Percentiles rank a stretch among this genome's conserved stretches.
These are phyloP conservation scores for Tachycineta bicolor DNA, from an alignment of 2,113 vertebrate species.

Conservation along the genomic window DNA sequence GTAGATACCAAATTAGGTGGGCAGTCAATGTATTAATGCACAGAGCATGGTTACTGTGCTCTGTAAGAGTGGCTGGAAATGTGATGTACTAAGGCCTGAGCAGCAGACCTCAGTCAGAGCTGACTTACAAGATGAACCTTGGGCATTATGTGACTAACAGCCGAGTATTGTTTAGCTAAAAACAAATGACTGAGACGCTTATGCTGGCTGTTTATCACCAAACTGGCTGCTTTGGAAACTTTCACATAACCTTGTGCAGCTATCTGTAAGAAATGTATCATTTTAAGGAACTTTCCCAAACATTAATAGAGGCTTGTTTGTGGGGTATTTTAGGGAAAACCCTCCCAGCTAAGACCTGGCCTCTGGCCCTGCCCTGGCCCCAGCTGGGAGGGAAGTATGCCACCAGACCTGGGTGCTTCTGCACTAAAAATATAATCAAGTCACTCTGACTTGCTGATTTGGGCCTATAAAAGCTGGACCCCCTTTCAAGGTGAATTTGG, in stretches of 20 bases:
- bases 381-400: too few species aligned
- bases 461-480: neutral
- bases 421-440: neutral
- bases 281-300: neutral
- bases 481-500: neutral
- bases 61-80: neutral
- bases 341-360: neutral
- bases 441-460: neutral
- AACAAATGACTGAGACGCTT: neutral
- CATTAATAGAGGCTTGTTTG: neutral
- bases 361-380: neutral
- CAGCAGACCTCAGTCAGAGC: neutral
- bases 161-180: neutral
- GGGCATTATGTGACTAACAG: neutral
- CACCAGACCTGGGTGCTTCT: neutral
- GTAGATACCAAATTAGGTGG: accelerated
- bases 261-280: neutral
- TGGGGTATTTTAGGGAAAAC: neutral
- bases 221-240: neutral
- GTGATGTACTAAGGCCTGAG: neutral
- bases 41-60: neutral
- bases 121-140: neutral
- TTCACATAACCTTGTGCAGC: neutral
- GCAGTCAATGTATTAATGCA: neutral
- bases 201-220: neutral